Evolutionary conservation across 2,113 vertebrate species (phyloP).

Genomic region (Aspidoscelis tigris): DNA sequence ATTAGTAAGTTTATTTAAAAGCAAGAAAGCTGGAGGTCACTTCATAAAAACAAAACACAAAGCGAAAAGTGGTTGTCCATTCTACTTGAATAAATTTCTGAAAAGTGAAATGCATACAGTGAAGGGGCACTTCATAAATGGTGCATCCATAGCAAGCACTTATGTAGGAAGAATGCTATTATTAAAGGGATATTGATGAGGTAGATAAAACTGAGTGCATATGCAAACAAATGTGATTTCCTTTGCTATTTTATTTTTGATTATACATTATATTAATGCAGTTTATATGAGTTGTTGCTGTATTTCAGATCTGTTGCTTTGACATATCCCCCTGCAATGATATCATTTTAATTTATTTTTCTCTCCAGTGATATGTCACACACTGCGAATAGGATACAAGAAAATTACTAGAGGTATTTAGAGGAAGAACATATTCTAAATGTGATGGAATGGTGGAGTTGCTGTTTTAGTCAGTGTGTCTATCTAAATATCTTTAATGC

Average conservation of each 20-base stretch:
- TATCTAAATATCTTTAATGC: constrained; percentile 49
- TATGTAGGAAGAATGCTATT: constrained; percentile 32
- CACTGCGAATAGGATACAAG: background rate
- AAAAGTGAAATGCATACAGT: constrained; percentile 46
- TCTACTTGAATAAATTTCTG: constrained; percentile 38
- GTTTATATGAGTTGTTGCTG: background rate
- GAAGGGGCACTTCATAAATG: constrained; percentile 47
- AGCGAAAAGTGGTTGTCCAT: constrained; percentile 44
- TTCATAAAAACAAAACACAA: constrained; percentile 49
- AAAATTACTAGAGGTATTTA: constrained; percentile 43
- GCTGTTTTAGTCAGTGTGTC: constrained; percentile 30
- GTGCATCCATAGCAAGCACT: constrained; percentile 49
- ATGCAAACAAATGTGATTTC: constrained; percentile 47
- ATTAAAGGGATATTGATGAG: constrained; percentile 60
- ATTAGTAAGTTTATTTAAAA: constrained; percentile 11
- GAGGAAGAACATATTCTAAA: constrained; percentile 46
- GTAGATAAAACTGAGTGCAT: constrained; percentile 42
- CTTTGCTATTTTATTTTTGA: constrained; percentile 1
- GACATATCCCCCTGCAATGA: background rate
- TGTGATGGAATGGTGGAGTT: constrained; percentile 41
- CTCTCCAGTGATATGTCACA: constrained; percentile 16
- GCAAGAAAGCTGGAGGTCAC: constrained; percentile 32
- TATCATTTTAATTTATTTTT: constrained; percentile 40
- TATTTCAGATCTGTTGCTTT: constrained; percentile 41
- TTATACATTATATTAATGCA: constrained; percentile 24